phyloP scores from a whole-genome alignment of 1,140 invertebrate genomes.

The Apis laboriosa region DNA sequence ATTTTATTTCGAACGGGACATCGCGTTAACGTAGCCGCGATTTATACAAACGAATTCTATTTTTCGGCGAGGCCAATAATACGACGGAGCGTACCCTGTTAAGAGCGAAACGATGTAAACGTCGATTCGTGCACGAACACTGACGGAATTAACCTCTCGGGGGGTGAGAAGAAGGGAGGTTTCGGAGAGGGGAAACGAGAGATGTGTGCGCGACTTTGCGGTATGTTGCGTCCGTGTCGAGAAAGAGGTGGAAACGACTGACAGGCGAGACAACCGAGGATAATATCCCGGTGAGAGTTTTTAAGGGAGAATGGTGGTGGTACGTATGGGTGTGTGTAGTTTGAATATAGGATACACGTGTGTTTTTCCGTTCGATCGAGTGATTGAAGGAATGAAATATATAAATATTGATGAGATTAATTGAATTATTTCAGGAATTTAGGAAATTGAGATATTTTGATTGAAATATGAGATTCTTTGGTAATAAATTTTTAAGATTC shows the following conservation, averaged over 20 bases:
- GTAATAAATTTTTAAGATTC: no score
- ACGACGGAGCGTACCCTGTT: neutral
- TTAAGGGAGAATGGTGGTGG: neutral
- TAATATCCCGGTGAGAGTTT: neutral
- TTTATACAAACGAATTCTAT: conserved; percentile 32
- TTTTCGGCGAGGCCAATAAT: neutral
- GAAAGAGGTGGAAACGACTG: conserved; percentile 1
- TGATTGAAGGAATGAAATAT: no score
- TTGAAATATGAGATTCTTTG: no score
- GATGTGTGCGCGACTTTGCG: conserved; percentile 2
- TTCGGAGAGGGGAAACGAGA: no score
- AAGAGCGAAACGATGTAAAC: conserved; percentile 37
- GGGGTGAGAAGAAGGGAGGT: no score
- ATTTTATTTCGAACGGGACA: neutral
- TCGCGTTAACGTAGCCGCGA: neutral
- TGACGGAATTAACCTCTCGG: conserved; percentile 6
- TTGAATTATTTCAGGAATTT: no score
- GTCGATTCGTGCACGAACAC: conserved; percentile 21
- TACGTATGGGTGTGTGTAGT: neutral
- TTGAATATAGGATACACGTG: neutral
- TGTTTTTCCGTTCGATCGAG: no score
- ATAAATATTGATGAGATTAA: no score
- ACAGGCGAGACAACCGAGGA: conserved; percentile 6
- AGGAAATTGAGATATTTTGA: no score
- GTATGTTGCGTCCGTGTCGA: conserved; percentile 2